A percentile compares a stretch with the other conserved stretches of the same genome.
phyloP scores from a whole-genome alignment of 2,797 vertebrate genomes.

The Ctenosaura bakeri region DNA sequence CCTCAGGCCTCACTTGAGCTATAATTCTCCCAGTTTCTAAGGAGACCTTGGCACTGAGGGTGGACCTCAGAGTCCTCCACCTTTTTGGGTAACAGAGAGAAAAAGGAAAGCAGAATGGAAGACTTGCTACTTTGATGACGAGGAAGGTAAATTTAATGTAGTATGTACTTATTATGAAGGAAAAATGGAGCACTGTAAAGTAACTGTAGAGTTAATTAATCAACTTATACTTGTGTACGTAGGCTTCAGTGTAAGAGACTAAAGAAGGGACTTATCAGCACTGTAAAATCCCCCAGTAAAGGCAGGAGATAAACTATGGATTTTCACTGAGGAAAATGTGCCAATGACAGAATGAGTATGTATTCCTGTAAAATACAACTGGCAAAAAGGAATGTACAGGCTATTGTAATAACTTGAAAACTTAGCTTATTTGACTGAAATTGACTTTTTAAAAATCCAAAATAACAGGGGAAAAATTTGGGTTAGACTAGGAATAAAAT shows the following conservation, averaged over 20 bases:
- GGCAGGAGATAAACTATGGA: not conserved
- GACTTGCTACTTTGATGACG: not conserved
- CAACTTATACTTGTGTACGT: not conserved
- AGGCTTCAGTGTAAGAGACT: not conserved
- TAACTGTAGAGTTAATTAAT: not conserved
- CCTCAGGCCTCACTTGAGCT: too few relatives aligned
- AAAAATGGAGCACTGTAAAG: too few relatives aligned
- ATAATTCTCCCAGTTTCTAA: too few relatives aligned
- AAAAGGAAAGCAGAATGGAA: not conserved
- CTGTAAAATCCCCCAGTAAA: not conserved
- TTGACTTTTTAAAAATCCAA: not conserved
- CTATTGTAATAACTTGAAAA: not conserved
- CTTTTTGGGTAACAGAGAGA: too few relatives aligned
- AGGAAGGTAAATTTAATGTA: not conserved
- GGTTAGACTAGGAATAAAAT: not conserved
- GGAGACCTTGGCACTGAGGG: too few relatives aligned
- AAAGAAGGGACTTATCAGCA: not conserved
- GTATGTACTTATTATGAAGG: not conserved
- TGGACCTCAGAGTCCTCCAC: too few relatives aligned
- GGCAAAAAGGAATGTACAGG: not conserved
- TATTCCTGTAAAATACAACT: not conserved
- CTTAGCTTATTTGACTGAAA: not conserved
- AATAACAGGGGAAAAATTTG: not conserved
- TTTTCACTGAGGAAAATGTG: not conserved
- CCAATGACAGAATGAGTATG: not conserved